Percentiles rank a stretch among this genome's conserved stretches.
Conservation (phyloP, 2,888 invertebrate species). For the Andrena camellia region DNA sequence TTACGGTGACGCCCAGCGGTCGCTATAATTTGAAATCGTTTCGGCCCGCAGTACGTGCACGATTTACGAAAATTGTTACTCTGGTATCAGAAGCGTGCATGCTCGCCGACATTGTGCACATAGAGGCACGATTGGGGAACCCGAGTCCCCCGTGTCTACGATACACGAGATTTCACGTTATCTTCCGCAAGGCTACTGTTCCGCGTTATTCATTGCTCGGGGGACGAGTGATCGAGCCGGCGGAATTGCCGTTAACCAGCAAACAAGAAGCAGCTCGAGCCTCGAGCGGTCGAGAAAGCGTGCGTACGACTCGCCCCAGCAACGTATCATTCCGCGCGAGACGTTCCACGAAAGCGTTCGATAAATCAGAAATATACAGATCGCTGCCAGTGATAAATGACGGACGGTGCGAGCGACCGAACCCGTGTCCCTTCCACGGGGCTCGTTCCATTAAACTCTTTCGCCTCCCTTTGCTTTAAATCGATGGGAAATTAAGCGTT, state of each 20-base stretch:
- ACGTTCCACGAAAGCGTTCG: conserved; percentile 23
- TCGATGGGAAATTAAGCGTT: conserved; percentile 26
- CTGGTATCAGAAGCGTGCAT: neutral
- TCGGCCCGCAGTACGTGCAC: neutral
- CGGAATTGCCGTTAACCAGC: neutral
- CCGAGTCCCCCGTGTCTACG: neutral
- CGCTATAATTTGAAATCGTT: conserved; percentile 38
- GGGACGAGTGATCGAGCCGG: neutral
- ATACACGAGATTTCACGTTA: neutral
- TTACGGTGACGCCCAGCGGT: conserved; percentile 23
- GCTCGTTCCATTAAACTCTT: neutral
- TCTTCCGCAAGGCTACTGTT: neutral
- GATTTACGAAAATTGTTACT: conserved; percentile 20
- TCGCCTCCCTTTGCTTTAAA: neutral
- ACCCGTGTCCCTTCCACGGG: conserved; percentile 1
- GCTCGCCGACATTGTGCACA: neutral
- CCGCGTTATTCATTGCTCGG: neutral
- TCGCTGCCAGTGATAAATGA: conserved; percentile 16
- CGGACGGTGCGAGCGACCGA: neutral
- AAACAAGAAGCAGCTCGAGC: neutral
- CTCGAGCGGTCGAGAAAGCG: neutral
- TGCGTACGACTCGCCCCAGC: too few relatives aligned
- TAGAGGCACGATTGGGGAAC: neutral
- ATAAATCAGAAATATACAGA: conserved; percentile 24
- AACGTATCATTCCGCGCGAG: neutral